phyloP scores from a whole-genome alignment of 2,113 vertebrate species.

The Anas platyrhynchos region DNA sequence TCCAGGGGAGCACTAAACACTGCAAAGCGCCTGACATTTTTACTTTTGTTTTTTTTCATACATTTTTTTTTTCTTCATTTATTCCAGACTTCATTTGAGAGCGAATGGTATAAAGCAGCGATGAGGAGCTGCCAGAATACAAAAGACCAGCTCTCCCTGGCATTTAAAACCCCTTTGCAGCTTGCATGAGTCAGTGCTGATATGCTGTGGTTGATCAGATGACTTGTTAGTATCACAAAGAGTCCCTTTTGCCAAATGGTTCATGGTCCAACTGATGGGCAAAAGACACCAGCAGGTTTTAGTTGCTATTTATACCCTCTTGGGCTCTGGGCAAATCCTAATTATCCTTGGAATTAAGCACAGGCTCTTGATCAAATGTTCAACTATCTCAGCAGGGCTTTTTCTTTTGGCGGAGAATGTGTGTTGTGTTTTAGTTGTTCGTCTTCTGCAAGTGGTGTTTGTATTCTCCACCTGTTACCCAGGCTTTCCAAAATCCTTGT shows the following conservation, averaged over 20 bases:
- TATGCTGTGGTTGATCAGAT: slow-evolving; percentile 1
- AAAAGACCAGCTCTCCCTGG: slow-evolving; percentile 39
- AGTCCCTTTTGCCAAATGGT: slow-evolving; percentile 9
- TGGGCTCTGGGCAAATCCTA: neutral
- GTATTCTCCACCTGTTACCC: neutral
- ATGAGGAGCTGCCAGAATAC: slow-evolving; percentile 40
- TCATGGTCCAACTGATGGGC: neutral
- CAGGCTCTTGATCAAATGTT: neutral
- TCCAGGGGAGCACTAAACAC: slow-evolving; percentile 32
- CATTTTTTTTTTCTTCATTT: neutral
- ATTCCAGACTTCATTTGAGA: slow-evolving; percentile 15
- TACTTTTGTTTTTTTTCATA: neutral
- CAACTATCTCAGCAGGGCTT: neutral
- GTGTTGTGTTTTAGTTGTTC: neutral
- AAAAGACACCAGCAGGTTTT: slow-evolving; percentile 18
- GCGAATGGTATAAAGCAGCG: neutral
- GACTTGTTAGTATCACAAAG: slow-evolving; percentile 19
- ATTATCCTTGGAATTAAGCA: slow-evolving; percentile 34
- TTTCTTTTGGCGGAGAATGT: neutral
- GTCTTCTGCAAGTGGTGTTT: neutral
- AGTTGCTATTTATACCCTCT: slow-evolving; percentile 26
- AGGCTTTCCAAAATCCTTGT: neutral
- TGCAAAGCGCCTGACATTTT: neutral
- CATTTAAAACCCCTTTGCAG: slow-evolving; percentile 33
- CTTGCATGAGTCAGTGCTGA: slow-evolving; percentile 27